Conservation (phyloP, 1,140 invertebrate genomes). For the Trichonephila clavipes region DNA sequence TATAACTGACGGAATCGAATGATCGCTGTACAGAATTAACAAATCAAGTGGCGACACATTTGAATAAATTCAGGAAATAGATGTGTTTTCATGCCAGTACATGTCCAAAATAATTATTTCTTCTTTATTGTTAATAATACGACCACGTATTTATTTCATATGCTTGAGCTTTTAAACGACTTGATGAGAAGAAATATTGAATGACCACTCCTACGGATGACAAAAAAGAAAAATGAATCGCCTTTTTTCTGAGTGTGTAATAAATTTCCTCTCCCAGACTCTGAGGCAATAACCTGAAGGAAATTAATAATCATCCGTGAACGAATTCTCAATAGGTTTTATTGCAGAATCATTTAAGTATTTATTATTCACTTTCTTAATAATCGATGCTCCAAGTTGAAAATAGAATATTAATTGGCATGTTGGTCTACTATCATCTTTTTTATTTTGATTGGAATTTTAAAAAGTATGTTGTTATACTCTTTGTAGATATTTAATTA, state of each 20-base stretch:
- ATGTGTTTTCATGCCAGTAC: neutral
- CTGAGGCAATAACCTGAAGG: neutral
- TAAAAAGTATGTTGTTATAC: too few species aligned
- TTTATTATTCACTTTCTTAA: neutral
- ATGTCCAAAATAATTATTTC: constrained; percentile 2
- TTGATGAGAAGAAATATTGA: constrained; percentile 4
- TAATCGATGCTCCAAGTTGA: neutral
- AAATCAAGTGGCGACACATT: neutral
- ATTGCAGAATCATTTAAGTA: neutral
- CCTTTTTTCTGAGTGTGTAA: neutral
- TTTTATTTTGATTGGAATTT: too few species aligned
- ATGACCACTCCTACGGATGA: neutral
- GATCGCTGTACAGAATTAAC: neutral
- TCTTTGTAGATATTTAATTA: too few species aligned
- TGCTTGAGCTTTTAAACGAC: neutral
- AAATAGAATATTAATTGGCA: neutral
- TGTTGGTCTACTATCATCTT: too few species aligned
- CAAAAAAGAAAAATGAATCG: neutral
- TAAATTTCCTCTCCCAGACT: neutral
- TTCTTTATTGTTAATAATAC: neutral
- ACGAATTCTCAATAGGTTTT: neutral
- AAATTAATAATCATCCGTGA: constrained; percentile 10
- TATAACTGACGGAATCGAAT: neutral
- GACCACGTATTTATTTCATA: constrained; percentile 9
- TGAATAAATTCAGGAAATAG: neutral